Evolutionary conservation across 1,140 invertebrate species (phyloP).

Genomic region (Pogonus chalceus): DNA sequence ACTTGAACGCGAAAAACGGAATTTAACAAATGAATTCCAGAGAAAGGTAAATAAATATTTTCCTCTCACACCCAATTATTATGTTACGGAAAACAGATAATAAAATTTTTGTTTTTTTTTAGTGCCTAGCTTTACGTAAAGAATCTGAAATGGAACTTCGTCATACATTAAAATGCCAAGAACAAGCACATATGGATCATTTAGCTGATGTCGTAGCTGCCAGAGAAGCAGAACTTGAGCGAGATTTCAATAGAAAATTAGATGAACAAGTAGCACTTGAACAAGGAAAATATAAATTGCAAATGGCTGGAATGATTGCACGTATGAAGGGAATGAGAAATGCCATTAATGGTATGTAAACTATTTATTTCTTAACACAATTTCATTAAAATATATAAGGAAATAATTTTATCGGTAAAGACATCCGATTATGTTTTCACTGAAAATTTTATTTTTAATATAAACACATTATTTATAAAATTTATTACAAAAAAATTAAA

Average conservation of each 20-base stretch:
- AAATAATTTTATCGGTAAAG: too few species aligned
- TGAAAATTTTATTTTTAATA: too few species aligned
- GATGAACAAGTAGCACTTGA: constrained; percentile 63
- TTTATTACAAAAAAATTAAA: too few species aligned
- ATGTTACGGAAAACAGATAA: too few species aligned
- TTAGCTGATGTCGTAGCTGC: constrained; percentile 59
- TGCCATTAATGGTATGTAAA: constrained; percentile 66
- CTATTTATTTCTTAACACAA: neutral
- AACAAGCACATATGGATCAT: constrained; percentile 75
- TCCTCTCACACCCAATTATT: neutral
- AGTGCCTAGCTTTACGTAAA: constrained; percentile 52
- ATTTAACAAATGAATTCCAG: constrained; percentile 43
- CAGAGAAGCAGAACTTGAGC: constrained; percentile 59
- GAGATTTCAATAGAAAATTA: constrained; percentile 49
- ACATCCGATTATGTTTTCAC: too few species aligned
- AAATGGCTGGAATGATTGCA: constrained; percentile 71
- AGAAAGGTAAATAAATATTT: constrained; percentile 37
- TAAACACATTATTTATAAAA: too few species aligned
- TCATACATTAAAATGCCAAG: constrained; percentile 65
- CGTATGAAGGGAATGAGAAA: constrained; percentile 79
- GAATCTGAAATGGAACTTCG: constrained; percentile 63
- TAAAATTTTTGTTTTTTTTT: constrained; percentile 21
- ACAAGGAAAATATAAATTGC: constrained; percentile 58
- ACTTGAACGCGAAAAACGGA: constrained; percentile 44
- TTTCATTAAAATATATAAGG: neutral